Conservation (phyloP, 2,113 vertebrate species). For the Anser brachyrhynchus region DNA sequence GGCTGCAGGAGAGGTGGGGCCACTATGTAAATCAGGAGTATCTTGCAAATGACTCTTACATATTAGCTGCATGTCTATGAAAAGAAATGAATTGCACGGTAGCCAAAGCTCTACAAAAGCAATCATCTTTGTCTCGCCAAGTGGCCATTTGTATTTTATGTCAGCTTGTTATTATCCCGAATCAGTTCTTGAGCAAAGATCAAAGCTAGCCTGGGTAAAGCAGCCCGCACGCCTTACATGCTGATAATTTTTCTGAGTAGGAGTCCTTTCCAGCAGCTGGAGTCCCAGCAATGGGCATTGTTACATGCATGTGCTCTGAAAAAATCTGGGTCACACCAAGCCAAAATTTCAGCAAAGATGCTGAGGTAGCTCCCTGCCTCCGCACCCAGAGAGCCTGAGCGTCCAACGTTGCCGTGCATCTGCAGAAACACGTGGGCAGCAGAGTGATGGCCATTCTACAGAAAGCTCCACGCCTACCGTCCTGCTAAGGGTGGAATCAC, state of each 20-base stretch:
- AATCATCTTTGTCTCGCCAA: conserved; percentile 58
- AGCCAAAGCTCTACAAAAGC: conserved; percentile 41
- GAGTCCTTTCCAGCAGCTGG: background rate
- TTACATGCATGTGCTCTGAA: background rate
- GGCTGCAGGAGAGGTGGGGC: conserved; percentile 49
- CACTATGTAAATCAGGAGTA: conserved; percentile 47
- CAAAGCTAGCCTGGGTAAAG: conserved; percentile 14
- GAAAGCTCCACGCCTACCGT: background rate
- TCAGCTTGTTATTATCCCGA: conserved; percentile 39
- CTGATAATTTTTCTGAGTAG: background rate
- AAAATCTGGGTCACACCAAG: background rate
- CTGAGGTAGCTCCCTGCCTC: background rate
- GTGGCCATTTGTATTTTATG: conserved; percentile 52
- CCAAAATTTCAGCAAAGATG: background rate
- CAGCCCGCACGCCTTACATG: background rate
- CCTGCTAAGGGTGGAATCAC: background rate
- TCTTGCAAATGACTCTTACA: conserved; percentile 44
- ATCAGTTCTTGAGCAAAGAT: conserved; percentile 47
- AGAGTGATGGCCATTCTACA: background rate
- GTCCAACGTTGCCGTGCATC: background rate
- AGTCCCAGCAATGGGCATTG: background rate
- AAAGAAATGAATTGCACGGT: conserved; percentile 7
- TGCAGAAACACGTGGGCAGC: background rate
- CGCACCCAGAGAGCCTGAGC: background rate
- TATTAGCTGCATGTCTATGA: conserved; percentile 50